Evolutionary conservation across 2,797 vertebrate species (phyloP).

Genomic region (Euthynnus affinis): DNA sequence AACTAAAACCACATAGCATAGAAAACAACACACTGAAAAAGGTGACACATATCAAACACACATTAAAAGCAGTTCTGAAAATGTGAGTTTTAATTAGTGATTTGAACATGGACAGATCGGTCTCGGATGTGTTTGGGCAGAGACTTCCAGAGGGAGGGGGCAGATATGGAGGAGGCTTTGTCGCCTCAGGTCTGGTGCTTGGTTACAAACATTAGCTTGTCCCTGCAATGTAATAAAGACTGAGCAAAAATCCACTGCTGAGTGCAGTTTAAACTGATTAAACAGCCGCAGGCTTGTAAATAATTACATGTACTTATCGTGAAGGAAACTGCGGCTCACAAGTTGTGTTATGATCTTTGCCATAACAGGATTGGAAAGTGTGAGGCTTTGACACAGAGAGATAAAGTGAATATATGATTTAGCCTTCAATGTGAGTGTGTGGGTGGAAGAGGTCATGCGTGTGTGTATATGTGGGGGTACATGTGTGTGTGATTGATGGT

Average conservation of each 20-base stretch:
- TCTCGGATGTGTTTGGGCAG: too few species aligned
- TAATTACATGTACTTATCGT: constrained; percentile 37
- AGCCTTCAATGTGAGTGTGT: constrained; percentile 1
- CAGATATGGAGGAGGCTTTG: too few species aligned
- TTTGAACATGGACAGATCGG: too few species aligned
- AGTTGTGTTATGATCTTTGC: constrained; percentile 17
- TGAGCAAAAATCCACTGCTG: constrained; percentile 21
- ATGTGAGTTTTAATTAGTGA: too few species aligned
- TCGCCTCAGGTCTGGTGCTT: too few species aligned
- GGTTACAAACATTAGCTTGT: neutral
- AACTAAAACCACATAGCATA: too few species aligned
- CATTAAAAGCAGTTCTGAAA: too few species aligned
- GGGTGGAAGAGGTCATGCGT: constrained; percentile 31
- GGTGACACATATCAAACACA: too few species aligned
- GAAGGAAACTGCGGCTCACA: neutral
- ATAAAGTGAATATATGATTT: constrained; percentile 23
- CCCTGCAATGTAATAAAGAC: constrained; percentile 2
- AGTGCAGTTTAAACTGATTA: constrained; percentile 19
- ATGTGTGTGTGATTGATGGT: constrained; percentile 19
- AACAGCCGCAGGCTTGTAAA: constrained; percentile 32
- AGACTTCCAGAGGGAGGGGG: too few species aligned
- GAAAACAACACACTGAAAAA: too few species aligned
- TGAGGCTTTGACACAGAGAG: constrained; percentile 3
- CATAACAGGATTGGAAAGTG: constrained; percentile 44
- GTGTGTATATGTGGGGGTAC: neutral